These are phyloP conservation scores for Microtus ochrogaster DNA, from an alignment of 2,113 vertebrate genomes.

Conservation along the genomic window DNA sequence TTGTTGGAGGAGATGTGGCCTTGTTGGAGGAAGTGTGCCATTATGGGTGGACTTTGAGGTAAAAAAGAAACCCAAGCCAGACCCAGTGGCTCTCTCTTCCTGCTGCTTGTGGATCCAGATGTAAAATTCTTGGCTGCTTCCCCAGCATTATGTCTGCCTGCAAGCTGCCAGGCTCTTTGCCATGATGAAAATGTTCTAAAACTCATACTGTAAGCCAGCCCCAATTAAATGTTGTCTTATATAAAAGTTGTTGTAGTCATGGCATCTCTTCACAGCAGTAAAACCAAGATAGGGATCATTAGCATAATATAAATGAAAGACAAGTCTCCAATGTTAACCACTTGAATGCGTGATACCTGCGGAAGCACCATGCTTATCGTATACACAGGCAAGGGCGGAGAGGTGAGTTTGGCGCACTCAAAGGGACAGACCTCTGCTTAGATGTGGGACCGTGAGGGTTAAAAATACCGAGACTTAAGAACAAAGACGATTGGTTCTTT, in stretches of 20 bases:
- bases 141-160: neutral
- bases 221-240: neutral
- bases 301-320: slow-evolving; percentile 11
- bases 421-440: neutral
- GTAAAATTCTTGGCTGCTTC: neutral
- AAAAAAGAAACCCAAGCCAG: neutral
- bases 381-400: neutral
- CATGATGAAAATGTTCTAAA: neutral
- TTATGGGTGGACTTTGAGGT: neutral
- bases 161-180: neutral
- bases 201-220: neutral
- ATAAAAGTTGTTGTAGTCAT: neutral
- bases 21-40: neutral
- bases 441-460: neutral
- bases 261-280: neutral
- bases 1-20: neutral
- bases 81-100: neutral
- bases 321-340: neutral
- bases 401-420: neutral
- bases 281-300: neutral
- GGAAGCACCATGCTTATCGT: neutral
- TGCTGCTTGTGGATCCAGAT: neutral
- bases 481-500: neutral
- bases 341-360: neutral
- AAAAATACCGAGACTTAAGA: neutral